Evolutionary conservation across 2,797 vertebrate genomes (phyloP).

Genomic region (Dryobates pubescens): DNA sequence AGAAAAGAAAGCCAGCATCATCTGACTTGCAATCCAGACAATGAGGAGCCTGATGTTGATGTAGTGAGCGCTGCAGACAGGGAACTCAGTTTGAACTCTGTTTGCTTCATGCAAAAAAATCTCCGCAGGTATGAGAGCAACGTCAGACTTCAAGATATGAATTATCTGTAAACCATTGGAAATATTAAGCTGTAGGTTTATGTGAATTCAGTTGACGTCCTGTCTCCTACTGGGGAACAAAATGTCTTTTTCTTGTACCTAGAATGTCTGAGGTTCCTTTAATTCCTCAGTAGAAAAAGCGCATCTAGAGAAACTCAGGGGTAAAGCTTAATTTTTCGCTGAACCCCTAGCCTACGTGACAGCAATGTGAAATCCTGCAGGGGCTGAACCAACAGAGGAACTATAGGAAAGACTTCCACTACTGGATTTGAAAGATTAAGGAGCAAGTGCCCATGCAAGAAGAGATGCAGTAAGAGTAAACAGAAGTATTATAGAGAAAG

Average conservation of each 20-base stretch:
- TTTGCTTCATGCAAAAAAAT: constrained; percentile 7
- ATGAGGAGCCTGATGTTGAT: constrained; percentile 19
- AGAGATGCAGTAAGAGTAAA: not conserved
- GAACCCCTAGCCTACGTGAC: not conserved
- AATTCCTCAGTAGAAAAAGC: not conserved
- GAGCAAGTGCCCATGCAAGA: not conserved
- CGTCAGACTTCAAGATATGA: not conserved
- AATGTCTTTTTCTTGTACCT: not conserved
- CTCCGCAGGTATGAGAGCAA: constrained; percentile 9
- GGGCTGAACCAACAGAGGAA: accelerated
- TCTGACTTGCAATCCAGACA: constrained; percentile 36
- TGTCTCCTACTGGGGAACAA: not conserved
- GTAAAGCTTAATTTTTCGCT: not conserved
- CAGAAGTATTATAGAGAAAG: not conserved
- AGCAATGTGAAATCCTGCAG: not conserved
- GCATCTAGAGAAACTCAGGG: not conserved
- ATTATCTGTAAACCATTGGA: not conserved
- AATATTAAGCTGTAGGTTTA: not conserved
- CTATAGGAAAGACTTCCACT: not conserved
- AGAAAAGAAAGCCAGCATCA: not conserved
- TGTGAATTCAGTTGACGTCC: not conserved
- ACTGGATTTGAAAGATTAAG: not conserved
- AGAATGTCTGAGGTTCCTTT: not conserved
- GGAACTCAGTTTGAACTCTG: constrained; percentile 34
- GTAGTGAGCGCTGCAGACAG: constrained; percentile 16